Evolutionary conservation across 2,888 invertebrate species (phyloP).

Genomic region (Parochlus steinenii): DNA sequence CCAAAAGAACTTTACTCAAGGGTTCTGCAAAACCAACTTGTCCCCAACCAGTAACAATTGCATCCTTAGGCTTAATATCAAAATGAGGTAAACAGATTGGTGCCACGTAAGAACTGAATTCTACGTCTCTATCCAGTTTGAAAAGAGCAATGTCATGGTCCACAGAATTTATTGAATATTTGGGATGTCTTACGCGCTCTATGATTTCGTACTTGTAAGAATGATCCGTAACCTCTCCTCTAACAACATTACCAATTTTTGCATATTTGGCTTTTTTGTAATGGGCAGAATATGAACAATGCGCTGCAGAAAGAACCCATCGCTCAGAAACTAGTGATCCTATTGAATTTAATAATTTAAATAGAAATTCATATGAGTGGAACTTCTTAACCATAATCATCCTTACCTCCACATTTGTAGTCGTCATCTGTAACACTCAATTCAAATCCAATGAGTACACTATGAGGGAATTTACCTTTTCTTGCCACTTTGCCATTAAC

Average conservation of each 20-base stretch:
- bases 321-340: background rate
- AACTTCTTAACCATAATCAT: too few relatives aligned
- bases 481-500: background rate
- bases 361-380: background rate
- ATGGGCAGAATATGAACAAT: background rate
- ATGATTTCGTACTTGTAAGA: background rate
- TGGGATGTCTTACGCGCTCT: background rate
- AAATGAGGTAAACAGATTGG: slow-evolving; percentile 1
- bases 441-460: background rate
- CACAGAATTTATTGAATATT: background rate
- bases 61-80: background rate
- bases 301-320: background rate
- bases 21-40: too few relatives aligned
- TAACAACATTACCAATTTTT: slow-evolving; percentile 8
- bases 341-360: background rate
- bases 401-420: slow-evolving; percentile 1
- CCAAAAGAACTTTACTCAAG: too few relatives aligned
- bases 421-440: background rate
- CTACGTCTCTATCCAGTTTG: background rate
- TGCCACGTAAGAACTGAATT: background rate
- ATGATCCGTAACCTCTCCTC: background rate
- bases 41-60: slow-evolving; percentile 6
- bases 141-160: slow-evolving; percentile 3
- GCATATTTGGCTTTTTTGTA: slow-evolving; percentile 5
- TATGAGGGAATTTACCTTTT: too few relatives aligned